Conservation (phyloP, 2,888 invertebrate genomes). For the Erebia palarica region DNA sequence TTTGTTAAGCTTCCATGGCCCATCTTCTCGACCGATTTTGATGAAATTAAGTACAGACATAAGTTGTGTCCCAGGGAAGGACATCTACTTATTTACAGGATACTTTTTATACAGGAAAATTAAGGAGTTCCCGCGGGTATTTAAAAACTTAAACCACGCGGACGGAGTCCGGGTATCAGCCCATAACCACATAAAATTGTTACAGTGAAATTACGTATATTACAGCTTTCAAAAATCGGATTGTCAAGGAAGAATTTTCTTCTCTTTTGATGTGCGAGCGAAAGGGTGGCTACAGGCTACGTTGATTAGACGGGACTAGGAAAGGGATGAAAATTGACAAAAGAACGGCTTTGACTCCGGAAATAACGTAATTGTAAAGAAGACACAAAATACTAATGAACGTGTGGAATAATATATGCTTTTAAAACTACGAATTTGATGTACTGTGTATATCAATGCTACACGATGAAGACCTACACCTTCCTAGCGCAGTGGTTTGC, state of each 20-base stretch:
- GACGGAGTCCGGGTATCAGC: too few species aligned
- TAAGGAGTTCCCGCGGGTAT: too few species aligned
- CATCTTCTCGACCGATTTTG: too few species aligned
- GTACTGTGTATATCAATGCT: too few species aligned
- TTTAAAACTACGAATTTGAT: not conserved
- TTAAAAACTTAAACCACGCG: too few species aligned
- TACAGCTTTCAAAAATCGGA: not conserved
- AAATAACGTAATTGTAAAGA: conserved; percentile 6
- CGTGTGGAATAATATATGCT: not conserved
- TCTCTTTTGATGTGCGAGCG: conserved; percentile 4
- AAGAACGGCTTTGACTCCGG: conserved; percentile 7
- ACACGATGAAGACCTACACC: too few species aligned
- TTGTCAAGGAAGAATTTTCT: not conserved
- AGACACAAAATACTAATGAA: not conserved
- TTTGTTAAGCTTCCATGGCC: too few species aligned
- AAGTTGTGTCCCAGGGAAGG: too few species aligned
- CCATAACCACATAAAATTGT: not conserved
- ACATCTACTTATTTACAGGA: too few species aligned
- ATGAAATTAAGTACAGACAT: too few species aligned
- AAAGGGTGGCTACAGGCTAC: not conserved
- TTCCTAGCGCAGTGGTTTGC: too few species aligned
- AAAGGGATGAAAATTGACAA: conserved; percentile 11
- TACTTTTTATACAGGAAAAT: too few species aligned
- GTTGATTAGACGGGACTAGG: conserved; percentile 9
- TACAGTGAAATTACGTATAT: not conserved